phyloP scores from a whole-genome alignment of 2,797 vertebrate species.

The Karalla daura region DNA sequence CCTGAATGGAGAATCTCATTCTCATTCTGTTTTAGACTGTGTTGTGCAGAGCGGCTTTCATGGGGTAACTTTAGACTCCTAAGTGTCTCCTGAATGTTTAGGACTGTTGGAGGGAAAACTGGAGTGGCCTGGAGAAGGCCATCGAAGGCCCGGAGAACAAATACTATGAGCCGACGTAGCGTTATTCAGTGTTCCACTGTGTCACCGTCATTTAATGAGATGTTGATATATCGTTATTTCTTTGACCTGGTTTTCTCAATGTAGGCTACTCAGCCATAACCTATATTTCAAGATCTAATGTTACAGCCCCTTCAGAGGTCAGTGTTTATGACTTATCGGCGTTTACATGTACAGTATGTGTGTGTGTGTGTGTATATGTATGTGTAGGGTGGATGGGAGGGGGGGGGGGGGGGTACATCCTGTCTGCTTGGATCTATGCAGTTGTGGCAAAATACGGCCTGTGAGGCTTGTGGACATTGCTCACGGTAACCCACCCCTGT shows the following conservation, averaged over 20 bases:
- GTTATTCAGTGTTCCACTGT: no score
- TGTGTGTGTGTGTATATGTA: slow-evolving; percentile 17
- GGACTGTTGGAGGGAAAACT: no score
- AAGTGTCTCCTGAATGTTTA: no score
- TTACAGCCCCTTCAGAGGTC: slow-evolving; percentile 10
- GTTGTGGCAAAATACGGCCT: slow-evolving; percentile 44
- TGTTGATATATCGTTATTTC: slow-evolving; percentile 32
- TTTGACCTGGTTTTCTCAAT: slow-evolving; percentile 49
- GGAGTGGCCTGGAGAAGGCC: no score
- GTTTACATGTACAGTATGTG: slow-evolving; percentile 11
- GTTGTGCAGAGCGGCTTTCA: no score
- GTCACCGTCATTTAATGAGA: slow-evolving; percentile 43
- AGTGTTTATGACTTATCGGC: slow-evolving; percentile 36
- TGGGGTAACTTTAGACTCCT: no score
- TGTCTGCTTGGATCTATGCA: slow-evolving; percentile 28
- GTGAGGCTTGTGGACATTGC: slow-evolving; percentile 50
- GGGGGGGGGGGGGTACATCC: slow-evolving; percentile 3
- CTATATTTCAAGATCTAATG: slow-evolving; percentile 42
- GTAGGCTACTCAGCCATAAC: slow-evolving; percentile 32
- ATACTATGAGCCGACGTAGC: no score
- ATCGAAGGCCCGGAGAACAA: no score
- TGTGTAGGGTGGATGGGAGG: slow-evolving; percentile 13
- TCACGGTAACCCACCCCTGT: slow-evolving; percentile 61
- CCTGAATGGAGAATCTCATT: slow-evolving; percentile 51
- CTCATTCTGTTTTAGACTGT: no score